Percentiles rank a stretch among this genome's conserved stretches.
Evolutionary conservation across 2,888 invertebrate species (phyloP).

Genomic region (Sinodicranocentrus sp.): DNA sequence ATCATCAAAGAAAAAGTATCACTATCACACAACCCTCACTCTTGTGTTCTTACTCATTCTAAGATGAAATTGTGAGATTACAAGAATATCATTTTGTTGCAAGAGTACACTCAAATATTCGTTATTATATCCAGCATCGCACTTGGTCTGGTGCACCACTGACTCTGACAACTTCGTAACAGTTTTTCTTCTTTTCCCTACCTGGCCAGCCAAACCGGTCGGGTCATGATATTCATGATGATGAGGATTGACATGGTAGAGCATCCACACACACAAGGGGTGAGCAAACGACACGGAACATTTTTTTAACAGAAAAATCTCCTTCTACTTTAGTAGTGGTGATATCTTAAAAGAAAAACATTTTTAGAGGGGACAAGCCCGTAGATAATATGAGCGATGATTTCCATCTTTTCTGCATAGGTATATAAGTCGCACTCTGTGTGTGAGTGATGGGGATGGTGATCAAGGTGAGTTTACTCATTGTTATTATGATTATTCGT

Average conservation of each 20-base stretch:
- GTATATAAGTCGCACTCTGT: not conserved
- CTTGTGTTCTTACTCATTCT: conserved; percentile 20
- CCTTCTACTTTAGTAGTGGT: not conserved
- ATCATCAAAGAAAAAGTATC: conserved; percentile 51
- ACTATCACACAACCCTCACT: conserved; percentile 39
- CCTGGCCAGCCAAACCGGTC: conserved; percentile 59
- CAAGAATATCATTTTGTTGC: not conserved
- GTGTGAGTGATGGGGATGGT: not conserved
- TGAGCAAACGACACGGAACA: conserved; percentile 11
- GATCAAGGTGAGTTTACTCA: no score
- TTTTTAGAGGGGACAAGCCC: conserved; percentile 1
- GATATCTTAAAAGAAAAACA: conserved; percentile 6
- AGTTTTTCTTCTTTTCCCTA: conserved; percentile 38
- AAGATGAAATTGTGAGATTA: conserved; percentile 58
- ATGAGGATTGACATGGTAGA: conserved; percentile 11
- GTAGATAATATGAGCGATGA: not conserved
- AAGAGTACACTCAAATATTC: not conserved
- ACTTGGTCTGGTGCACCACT: conserved; percentile 65
- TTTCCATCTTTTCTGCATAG: not conserved
- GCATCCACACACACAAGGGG: no score
- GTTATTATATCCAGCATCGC: conserved; percentile 54
- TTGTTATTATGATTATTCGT: no score
- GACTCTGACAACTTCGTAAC: conserved; percentile 65
- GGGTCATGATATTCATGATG: conserved; percentile 53
- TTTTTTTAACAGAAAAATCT: conserved; percentile 18